Evolutionary conservation across 2,888 invertebrate genomes (phyloP).

Genomic region (Cantharis nigra): DNA sequence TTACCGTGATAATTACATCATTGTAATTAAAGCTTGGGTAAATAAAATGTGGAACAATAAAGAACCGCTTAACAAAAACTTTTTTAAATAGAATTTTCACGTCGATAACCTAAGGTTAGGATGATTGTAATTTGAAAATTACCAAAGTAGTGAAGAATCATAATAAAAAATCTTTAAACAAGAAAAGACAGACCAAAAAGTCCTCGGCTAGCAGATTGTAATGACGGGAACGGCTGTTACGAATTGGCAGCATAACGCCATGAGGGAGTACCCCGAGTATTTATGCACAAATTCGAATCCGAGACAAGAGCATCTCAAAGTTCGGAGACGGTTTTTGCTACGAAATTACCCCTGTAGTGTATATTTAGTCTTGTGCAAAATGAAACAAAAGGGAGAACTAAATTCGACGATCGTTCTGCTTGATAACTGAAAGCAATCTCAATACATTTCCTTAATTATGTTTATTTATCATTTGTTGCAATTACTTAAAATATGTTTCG

Average conservation of each 20-base stretch:
- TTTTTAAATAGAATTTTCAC: not conserved
- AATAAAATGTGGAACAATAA: not conserved
- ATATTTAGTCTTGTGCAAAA: slow-evolving; percentile 22
- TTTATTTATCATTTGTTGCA: not conserved
- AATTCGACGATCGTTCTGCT: slow-evolving; percentile 9
- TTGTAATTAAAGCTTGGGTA: not conserved
- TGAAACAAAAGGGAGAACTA: slow-evolving; percentile 22
- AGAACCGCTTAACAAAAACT: not conserved
- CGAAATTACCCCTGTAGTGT: slow-evolving; percentile 24
- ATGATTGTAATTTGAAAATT: no score
- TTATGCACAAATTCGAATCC: slow-evolving; percentile 29
- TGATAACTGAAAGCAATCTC: not conserved
- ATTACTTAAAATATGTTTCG: not conserved
- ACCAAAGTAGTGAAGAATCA: slow-evolving; percentile 20
- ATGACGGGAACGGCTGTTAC: slow-evolving; percentile 23
- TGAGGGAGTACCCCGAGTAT: slow-evolving; percentile 23
- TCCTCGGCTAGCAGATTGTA: slow-evolving; percentile 24
- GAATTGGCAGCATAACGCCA: slow-evolving; percentile 20
- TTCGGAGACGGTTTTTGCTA: slow-evolving; percentile 24
- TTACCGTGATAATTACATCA: not conserved
- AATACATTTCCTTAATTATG: not conserved
- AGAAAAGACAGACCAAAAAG: slow-evolving; percentile 13
- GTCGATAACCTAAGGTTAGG: not conserved
- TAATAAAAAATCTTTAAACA: slow-evolving; percentile 22
- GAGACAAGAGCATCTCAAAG: slow-evolving; percentile 22